A percentile compares a stretch with the other conserved stretches of the same genome.
phyloP scores from a whole-genome alignment of 37 sponge, comb jelly and placozoan species.

The Halichondria panicea region DNA sequence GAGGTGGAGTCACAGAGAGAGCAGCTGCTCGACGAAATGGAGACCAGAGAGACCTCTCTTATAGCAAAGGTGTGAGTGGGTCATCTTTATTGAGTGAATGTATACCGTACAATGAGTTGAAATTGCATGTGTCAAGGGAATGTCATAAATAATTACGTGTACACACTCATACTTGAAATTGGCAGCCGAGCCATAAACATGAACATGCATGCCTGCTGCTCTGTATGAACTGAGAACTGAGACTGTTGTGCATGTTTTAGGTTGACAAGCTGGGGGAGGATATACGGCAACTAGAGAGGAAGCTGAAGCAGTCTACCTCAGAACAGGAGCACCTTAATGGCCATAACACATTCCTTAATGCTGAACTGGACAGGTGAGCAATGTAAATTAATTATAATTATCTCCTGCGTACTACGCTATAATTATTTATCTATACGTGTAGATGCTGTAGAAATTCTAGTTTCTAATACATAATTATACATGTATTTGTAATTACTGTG shows the following conservation, averaged over 20 bases:
- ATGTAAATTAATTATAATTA: background rate
- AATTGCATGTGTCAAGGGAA: too few species aligned
- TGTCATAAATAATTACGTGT: too few species aligned
- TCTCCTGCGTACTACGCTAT: background rate
- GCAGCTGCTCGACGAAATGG: conserved; percentile 72
- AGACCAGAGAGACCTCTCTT: conserved; percentile 56
- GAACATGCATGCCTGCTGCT: too few species aligned
- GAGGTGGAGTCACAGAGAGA: conserved; percentile 68
- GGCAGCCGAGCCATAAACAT: too few species aligned
- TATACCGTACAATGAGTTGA: too few species aligned
- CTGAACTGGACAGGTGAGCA: conserved; percentile 61
- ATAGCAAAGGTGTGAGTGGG: conserved; percentile 23
- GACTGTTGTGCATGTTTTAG: conserved; percentile 8
- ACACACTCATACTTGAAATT: too few species aligned
- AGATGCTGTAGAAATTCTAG: background rate
- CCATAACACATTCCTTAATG: conserved; percentile 36
- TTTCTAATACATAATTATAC: background rate
- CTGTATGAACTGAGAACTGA: too few species aligned
- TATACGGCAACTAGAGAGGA: conserved; percentile 49
- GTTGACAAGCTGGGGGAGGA: conserved; percentile 61
- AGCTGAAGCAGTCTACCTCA: conserved; percentile 58
- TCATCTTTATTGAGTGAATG: too few species aligned
- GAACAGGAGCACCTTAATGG: conserved; percentile 54
- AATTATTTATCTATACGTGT: background rate
- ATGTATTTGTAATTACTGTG: too few species aligned